Evolutionary conservation across 2,113 vertebrate species (phyloP), one percentile per base, ranked within the genome.

Genomic region (Brachyhypopomus gauderio): DNA sequence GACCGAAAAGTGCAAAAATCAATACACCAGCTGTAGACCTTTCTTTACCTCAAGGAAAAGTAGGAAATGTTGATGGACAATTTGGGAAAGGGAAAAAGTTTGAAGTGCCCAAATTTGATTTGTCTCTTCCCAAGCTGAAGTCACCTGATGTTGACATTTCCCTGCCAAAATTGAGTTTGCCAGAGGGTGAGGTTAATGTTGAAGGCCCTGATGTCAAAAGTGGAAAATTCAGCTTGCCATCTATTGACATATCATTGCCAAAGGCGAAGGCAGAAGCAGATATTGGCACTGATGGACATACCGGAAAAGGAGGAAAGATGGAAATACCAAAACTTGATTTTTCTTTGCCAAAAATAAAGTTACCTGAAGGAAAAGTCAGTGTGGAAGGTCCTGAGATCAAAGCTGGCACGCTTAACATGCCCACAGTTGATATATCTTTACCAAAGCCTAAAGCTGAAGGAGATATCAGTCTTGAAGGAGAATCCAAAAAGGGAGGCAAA

Each of bases 311-410:
- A 45, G 75, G 38, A 2, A 85, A 82, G 30, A 67, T 85, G 1
- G 16, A 22, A 4, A 25, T 87, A 56, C 84, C 89, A 0, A 78
- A 83, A 6, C 5, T 90, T 0, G 89, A 90, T 25, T 34, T 89
- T 17, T 89, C 89, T 9, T 79, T 93, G 3, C 89, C 88, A 0
- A 87, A 87, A 75, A 67, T 90, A 25, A 81, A 89, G n/a, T 22
- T 78, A 30, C 25, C 85, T 63, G 55, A 77, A 41, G 0, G 41
- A 74, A 34, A 83, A 16, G 0, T 85, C 1, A 27, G 88, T 5
- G 11, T 86, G 19, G 78, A 84, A 27, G 83, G 78, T 7, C 59
- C 85, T 30, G 85, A 80, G 0, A 80, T 89, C 56, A 78, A 71
- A 66, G 11, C 9, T 36, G 23, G 74, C 60, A 87, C 34, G 12